Conservation (phyloP, 2,113 vertebrate species). For the Athene cunicularia region DNA sequence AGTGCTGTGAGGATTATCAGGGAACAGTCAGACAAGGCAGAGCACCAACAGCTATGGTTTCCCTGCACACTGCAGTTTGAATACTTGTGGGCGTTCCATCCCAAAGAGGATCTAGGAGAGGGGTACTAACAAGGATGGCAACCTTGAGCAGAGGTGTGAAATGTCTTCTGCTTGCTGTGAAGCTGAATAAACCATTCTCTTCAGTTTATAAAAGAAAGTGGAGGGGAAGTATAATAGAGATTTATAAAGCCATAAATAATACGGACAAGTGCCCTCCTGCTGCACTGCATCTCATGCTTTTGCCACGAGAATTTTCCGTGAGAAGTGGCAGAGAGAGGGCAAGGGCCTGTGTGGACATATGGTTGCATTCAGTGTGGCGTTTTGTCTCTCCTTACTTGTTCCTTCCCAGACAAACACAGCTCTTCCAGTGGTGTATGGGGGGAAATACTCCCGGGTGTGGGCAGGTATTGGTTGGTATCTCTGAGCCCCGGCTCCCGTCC, state of each 20-base stretch:
- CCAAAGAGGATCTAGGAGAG: not conserved
- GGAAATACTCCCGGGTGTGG: not conserved
- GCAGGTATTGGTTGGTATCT: not conserved
- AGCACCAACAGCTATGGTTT: not conserved
- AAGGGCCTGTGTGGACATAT: rapidly evolving
- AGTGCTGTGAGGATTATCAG: not conserved
- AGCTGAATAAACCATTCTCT: not conserved
- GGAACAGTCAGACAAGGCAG: not conserved
- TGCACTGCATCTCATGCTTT: not conserved
- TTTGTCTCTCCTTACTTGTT: not conserved
- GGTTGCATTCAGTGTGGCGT: rapidly evolving
- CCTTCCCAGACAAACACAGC: rapidly evolving
- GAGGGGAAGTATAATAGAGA: not conserved
- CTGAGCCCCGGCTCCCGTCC: rapidly evolving
- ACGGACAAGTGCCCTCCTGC: rapidly evolving
- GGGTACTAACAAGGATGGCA: rapidly evolving
- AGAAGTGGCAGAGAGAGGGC: not conserved
- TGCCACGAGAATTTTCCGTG: not conserved
- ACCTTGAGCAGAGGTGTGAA: not conserved
- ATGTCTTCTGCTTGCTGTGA: not conserved
- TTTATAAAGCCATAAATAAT: not conserved
- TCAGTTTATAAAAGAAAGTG: not conserved
- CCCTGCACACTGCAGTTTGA: not conserved
- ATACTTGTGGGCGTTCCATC: not conserved
- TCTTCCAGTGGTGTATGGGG: not conserved